A percentile compares a stretch with the other conserved stretches of the same genome.
Conservation (phyloP, 2,113 vertebrate species). For the Gymnocephalus cernua region DNA sequence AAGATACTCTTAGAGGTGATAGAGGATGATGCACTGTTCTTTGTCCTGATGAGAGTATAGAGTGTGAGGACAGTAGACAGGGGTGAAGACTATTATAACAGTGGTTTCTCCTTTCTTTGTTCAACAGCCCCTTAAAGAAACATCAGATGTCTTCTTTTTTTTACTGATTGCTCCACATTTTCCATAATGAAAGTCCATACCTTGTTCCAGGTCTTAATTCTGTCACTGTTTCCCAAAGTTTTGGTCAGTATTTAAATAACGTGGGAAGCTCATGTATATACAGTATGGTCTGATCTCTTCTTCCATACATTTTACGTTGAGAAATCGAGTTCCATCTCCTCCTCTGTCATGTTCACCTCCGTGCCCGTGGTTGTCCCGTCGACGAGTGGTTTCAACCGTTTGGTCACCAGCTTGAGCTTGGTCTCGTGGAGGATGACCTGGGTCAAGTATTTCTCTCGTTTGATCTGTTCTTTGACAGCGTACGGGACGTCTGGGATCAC, state of each 20-base stretch:
- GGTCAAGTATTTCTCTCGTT: conserved; percentile 92
- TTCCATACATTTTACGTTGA: neutral
- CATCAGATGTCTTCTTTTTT: neutral
- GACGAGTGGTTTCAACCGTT: conserved; percentile 71
- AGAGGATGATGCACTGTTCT: neutral
- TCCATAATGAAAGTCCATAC: neutral
- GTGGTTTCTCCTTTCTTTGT: conserved; percentile 20
- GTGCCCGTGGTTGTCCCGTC: conserved; percentile 51
- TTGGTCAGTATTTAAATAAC: neutral
- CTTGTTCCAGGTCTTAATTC: neutral
- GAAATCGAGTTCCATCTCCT: conserved; percentile 50
- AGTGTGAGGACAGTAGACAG: neutral
- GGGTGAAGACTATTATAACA: conserved; percentile 3
- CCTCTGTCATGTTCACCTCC: neutral
- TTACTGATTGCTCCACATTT: neutral
- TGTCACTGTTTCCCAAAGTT: neutral
- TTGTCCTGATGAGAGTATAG: neutral
- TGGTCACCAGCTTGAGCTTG: conserved; percentile 87
- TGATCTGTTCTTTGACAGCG: conserved; percentile 90
- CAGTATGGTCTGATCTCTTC: neutral
- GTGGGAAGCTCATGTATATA: neutral
- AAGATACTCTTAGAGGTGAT: neutral
- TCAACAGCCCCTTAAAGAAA: neutral
- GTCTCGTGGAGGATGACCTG: conserved; percentile 92
- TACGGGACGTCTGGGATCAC: conserved; percentile 91